Percentiles rank a stretch among this genome's conserved stretches.
phyloP scores from a whole-genome alignment of 2,797 vertebrate genomes.

The Cynodonichthys magdalenae region DNA sequence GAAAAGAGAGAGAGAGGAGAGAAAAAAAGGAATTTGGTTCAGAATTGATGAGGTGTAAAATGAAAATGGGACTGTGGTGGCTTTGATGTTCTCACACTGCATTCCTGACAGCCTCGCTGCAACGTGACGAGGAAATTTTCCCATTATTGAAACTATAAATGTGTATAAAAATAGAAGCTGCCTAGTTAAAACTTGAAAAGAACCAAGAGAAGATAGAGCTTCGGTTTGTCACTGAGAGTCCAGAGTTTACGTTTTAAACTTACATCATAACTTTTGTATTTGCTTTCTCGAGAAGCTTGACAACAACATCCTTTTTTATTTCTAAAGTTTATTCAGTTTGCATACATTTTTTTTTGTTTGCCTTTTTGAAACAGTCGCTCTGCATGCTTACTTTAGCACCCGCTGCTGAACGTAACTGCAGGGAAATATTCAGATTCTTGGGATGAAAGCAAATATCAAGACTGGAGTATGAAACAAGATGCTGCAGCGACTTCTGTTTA shows the following conservation, averaged over 20 bases:
- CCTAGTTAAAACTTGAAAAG: constrained; percentile 44
- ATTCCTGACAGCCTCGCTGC: constrained; percentile 64
- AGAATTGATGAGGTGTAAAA: constrained; percentile 74
- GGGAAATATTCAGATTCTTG: background rate
- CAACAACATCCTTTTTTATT: background rate
- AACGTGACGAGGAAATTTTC: constrained; percentile 47
- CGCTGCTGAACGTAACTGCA: background rate
- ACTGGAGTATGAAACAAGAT: background rate
- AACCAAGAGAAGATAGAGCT: constrained; percentile 15
- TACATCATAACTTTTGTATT: constrained; percentile 19
- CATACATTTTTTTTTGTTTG: background rate
- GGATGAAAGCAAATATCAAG: background rate
- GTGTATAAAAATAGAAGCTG: constrained; percentile 26
- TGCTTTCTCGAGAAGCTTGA: constrained; percentile 9
- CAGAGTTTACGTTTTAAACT: constrained; percentile 10
- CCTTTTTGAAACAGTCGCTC: background rate
- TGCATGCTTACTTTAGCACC: background rate
- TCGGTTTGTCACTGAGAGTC: constrained; percentile 14
- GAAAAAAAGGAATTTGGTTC: constrained; percentile 58
- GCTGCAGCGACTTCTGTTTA: background rate
- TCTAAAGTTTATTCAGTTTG: constrained; percentile 6
- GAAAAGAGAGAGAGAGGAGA: constrained; percentile 26
- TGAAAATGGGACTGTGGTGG: constrained; percentile 58
- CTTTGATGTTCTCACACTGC: constrained; percentile 67
- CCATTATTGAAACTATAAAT: constrained; percentile 58